Conservation (phyloP, 2,113 vertebrate genomes). For the Eira barbara region DNA sequence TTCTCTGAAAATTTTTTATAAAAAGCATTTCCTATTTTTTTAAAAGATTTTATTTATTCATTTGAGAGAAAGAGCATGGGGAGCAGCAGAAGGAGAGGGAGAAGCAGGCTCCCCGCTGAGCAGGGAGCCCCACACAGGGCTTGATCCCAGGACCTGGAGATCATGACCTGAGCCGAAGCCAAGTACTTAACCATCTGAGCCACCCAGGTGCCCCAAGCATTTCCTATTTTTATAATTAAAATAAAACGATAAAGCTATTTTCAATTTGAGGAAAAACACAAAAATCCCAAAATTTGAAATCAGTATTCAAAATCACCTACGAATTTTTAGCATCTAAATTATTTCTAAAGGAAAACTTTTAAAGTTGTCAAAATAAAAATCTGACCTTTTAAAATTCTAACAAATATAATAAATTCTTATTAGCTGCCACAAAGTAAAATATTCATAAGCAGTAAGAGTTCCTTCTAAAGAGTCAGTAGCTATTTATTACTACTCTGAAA, state of each 20-base stretch:
- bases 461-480: background rate
- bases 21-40: background rate
- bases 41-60: background rate
- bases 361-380: slow-evolving; percentile 33
- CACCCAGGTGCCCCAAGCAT: background rate
- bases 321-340: slow-evolving; percentile 10
- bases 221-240: background rate
- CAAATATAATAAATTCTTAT: background rate
- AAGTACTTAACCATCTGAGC: no score
- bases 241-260: slow-evolving; percentile 26
- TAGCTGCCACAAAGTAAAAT: slow-evolving; percentile 19
- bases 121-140: no score
- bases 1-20: slow-evolving; percentile 29
- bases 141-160: no score
- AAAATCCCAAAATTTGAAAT: background rate
- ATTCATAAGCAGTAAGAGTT: background rate
- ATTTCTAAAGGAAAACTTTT: slow-evolving; percentile 32
- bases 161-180: no score
- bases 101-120: no score
- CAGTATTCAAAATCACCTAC: background rate
- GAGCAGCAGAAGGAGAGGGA: no score
- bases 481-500: slow-evolving; percentile 14
- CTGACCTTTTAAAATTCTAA: background rate
- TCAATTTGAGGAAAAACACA: background rate
- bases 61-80: background rate